phyloP scores from a whole-genome alignment of 1,140 invertebrate species.

The Zaprionus gabonicus region DNA sequence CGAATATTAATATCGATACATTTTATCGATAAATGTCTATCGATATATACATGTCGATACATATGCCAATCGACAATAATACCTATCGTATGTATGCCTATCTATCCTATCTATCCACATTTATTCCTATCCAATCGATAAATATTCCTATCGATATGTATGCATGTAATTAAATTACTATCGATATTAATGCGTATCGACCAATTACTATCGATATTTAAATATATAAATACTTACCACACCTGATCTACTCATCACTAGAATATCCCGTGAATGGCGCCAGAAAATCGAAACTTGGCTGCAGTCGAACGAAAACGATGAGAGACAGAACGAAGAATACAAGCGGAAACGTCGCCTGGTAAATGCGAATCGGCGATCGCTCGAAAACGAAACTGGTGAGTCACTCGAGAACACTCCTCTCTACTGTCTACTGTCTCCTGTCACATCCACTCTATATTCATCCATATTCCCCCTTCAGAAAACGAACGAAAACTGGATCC shows the following conservation, averaged over 20 bases:
- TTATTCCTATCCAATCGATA: no score
- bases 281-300: constrained; percentile 96
- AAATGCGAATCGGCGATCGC: constrained; percentile 89
- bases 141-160: no score
- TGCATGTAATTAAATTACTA: no score
- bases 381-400: constrained; percentile 92
- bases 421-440: fast-evolving
- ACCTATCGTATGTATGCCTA: no score
- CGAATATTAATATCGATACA: no score
- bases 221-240: background rate
- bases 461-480: constrained; percentile 85
- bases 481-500: constrained; percentile 91
- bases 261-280: constrained; percentile 89
- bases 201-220: background rate
- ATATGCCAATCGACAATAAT: no score
- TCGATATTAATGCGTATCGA: background rate
- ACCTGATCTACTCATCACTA: constrained; percentile 5
- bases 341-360: constrained; percentile 87
- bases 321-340: constrained; percentile 89
- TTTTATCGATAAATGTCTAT: no score
- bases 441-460: background rate
- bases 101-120: no score
- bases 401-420: background rate
- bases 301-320: constrained; percentile 93
- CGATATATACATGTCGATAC: no score